Conservation (phyloP, 2,888 invertebrate genomes). For the Eulithis prunata region DNA sequence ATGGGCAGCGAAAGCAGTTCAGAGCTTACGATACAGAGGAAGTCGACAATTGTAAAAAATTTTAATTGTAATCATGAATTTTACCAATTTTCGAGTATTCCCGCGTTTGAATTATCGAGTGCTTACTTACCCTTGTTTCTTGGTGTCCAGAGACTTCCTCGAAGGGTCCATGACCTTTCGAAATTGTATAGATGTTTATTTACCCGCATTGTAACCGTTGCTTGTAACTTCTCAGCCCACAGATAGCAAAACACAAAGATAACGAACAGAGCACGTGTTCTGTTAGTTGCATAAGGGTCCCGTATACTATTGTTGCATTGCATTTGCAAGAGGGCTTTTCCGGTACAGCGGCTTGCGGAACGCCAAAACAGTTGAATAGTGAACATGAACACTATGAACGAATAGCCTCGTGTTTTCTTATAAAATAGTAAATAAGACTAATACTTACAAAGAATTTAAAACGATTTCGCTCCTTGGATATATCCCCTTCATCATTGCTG, state of each 20-base stretch:
- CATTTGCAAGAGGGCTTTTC: constrained; percentile 49
- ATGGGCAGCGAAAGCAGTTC: too few species aligned
- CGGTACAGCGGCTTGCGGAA: constrained; percentile 42
- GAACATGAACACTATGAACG: not conserved
- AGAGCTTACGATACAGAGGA: too few species aligned
- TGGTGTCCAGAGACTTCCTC: not conserved
- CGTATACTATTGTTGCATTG: constrained; percentile 45
- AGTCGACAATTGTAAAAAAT: too few species aligned
- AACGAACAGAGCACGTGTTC: constrained; percentile 17
- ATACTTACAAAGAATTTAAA: too few species aligned
- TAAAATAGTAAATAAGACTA: not conserved
- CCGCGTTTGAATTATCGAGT: too few species aligned
- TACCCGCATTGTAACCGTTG: constrained; percentile 19
- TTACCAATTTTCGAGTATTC: too few species aligned
- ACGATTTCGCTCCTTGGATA: too few species aligned
- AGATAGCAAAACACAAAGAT: constrained; percentile 17
- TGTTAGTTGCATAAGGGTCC: constrained; percentile 14
- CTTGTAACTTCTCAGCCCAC: constrained; percentile 18
- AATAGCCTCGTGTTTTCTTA: not conserved
- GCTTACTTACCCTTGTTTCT: too few species aligned
- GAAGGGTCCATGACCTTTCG: not conserved
- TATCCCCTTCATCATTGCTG: too few species aligned
- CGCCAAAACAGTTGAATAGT: constrained; percentile 6
- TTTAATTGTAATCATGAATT: too few species aligned
- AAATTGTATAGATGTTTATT: not conserved